Base-by-base conservation (phyloP, 2,888 invertebrate species). In the Halictus ligatus region DNA sequence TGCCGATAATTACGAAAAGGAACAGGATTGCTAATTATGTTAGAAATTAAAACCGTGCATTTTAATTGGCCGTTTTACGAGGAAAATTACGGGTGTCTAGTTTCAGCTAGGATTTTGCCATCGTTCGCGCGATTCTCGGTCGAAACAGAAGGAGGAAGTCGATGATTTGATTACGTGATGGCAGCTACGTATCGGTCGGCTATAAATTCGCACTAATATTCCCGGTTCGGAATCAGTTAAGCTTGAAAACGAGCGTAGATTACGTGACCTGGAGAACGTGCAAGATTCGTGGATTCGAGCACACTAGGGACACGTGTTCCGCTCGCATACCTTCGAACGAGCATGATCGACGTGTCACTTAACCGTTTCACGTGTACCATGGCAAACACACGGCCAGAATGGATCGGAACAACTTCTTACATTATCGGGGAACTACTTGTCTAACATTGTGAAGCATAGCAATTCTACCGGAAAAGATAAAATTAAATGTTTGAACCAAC, bases 221-320 rank as follows among this genome's bases (percentile, higher is more conserved):
- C 60, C 74, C 50, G 67, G 25, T 58, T 80, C 18, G 40, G 40
- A 69, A 64, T 85, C 76, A 73, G 46, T 71, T 50, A 50, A 73
- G 78, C 54, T 50, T 73, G 73, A 60, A 77, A 84, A 80, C 29
- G 15, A 75, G 35, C 43, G n/a, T 60, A 13, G 54, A 29, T 71
- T 75, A 74, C 64, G 64, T 50, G n/a, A n/a, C 43, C 60, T 25
- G 43, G 21, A 46, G 43, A 67, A 72, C 75, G 60, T 60, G 21
- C 75, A 35, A 40, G 50, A 75, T 84, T 80, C 80, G 48, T 64
- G 58, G 75, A 78, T 82, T 85, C 29, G 48, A 25, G 73, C 78
- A 35, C 21, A 75, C 54, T n/a, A 46, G 35, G 64, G 48, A 80
- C 86, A 77, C 71, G 76, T 81, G 85, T 75, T 77, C 25, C 60